Evolutionary conservation across 2,113 vertebrate species (phyloP), one percentile per base, ranked within the genome.

Genomic region (Neolamprologus fasciatus): DNA sequence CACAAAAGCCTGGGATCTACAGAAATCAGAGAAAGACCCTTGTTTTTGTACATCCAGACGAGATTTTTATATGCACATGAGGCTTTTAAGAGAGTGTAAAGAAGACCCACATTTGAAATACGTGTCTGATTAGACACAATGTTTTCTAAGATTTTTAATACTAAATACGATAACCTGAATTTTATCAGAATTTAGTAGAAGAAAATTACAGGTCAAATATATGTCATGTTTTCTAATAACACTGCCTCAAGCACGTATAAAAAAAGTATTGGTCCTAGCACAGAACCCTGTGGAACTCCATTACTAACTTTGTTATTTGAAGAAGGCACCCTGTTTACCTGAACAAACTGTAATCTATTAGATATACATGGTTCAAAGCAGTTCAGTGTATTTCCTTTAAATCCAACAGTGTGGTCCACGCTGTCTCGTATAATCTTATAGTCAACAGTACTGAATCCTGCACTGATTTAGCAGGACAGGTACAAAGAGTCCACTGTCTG

Each of bases 1-100:
- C 96, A 94, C 98, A 99, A 91, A 99, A 98, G 26, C 98, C 98
- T 42, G 99, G 99, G 26, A 99, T 96, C 99, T 99, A 86, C 6
- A 82, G 40, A 16, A 83, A 84, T 78, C 19, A 93, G 35, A 92
- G 31, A 5, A 68, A 68, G 11, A 45, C 33, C 28, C 12, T 61
- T 73, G 47, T 33, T 50, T 23, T n/a, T 31, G 3, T 19, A 40
- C 26, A 68, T 37, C 19, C 21, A n/a, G n/a, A 6, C 2, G 5
- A 54, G 11, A n/a, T 35, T 63, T 63, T 63, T 63, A n/a, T 61
- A 61, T 63, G 58, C 17, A 35, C 4, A 63, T 63, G 58, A 63
- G 31, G 31, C 63, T 71, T 40, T 71, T 71, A 23, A 42, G 17
- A 35, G 17, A 66, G 9, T 4, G 17, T 37, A 35, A 66, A 66